These are phyloP conservation scores for Palythoa caribaeorum DNA, from an alignment of 92 coral and sea anemone species.

Conservation along the genomic window DNA sequence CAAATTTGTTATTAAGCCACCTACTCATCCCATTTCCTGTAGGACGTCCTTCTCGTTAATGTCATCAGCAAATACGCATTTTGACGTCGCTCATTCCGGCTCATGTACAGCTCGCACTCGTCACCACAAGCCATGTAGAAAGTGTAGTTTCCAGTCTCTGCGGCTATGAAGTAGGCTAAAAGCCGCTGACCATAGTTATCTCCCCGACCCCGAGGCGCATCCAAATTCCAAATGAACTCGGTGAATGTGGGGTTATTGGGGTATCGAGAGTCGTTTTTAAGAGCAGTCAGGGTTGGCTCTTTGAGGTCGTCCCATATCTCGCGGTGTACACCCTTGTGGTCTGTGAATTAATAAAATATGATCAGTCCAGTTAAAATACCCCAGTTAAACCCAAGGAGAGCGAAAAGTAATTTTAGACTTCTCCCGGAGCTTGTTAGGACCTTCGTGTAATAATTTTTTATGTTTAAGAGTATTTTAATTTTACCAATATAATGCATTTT, in stretches of 20 bases:
- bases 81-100: constrained; percentile 46
- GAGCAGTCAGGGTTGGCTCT: background rate
- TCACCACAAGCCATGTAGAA: constrained; percentile 73
- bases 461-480: no score
- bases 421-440: no score
- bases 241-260: constrained; percentile 44
- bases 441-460: no score
- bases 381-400: no score
- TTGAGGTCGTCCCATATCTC: constrained; percentile 55
- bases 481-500: no score
- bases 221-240: constrained; percentile 59
- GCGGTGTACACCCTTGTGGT: constrained; percentile 64
- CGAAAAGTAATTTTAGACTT: no score
- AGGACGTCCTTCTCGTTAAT: constrained; percentile 42
- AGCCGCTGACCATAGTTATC: constrained; percentile 58
- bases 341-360: constrained; percentile 9
- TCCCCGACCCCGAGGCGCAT: constrained; percentile 58
- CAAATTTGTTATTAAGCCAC: background rate
- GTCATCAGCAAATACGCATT: constrained; percentile 29
- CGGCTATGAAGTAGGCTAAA: constrained; percentile 63
- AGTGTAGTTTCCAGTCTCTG: constrained; percentile 68
- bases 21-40: constrained; percentile 69
- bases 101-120: constrained; percentile 59
- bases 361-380: background rate
- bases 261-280: constrained; percentile 50